Evolutionary conservation across 2,797 vertebrate genomes (phyloP).

Genomic region (Premnoplex brunnescens): DNA sequence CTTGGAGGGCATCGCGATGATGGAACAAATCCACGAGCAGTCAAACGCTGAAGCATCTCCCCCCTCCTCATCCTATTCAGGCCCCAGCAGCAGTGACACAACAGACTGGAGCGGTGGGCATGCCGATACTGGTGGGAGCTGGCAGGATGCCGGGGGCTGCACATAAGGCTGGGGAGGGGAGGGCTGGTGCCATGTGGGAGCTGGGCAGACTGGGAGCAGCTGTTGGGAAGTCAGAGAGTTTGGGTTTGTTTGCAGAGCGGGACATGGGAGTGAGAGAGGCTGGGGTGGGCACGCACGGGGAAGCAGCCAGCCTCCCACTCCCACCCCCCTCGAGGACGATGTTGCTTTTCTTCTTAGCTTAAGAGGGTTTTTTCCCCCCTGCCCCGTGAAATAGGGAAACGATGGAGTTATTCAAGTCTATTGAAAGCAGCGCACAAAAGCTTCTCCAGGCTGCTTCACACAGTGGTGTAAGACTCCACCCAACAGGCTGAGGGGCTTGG

Average conservation of each 20-base stretch:
- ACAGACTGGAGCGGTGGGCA: fast-evolving
- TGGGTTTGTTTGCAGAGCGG: not conserved
- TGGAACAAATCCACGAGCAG: not conserved
- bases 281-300: not conserved
- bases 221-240: not conserved
- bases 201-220: conserved; percentile 11
- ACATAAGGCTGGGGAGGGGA: not conserved
- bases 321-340: not conserved
- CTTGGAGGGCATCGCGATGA: not conserved
- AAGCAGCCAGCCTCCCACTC: not conserved
- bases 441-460: not conserved
- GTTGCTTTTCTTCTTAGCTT: not conserved
- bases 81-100: not conserved
- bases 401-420: conserved; percentile 2
- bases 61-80: not conserved
- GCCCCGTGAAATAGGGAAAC: not conserved
- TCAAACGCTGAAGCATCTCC: not conserved
- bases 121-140: not conserved
- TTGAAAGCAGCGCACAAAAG: not conserved
- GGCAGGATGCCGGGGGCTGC: not conserved
- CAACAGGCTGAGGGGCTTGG: not conserved
- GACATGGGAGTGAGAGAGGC: not conserved
- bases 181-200: not conserved
- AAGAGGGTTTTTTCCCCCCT: not conserved
- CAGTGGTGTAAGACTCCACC: not conserved